phyloP scores from a whole-genome alignment of 2,113 vertebrate species.

The Bubo bubo region DNA sequence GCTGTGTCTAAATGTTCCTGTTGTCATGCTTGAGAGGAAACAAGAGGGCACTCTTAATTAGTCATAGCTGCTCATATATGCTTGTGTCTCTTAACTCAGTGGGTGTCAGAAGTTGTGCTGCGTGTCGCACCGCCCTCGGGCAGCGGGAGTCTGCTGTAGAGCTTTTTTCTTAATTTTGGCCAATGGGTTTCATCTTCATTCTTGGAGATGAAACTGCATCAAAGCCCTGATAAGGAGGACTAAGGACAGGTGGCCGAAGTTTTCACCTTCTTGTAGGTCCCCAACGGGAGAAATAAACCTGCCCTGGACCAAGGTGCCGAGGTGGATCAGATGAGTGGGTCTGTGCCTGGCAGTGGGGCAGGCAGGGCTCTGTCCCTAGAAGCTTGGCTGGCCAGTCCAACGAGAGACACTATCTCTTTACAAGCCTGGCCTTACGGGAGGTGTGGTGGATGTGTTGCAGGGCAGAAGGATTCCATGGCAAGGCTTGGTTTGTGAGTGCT shows the following conservation, averaged over 20 bases:
- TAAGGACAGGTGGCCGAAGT: background rate
- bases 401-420: background rate
- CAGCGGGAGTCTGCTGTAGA: background rate
- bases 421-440: background rate
- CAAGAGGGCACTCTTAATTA: background rate
- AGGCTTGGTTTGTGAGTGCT: background rate
- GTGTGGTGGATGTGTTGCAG: background rate
- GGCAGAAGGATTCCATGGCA: background rate
- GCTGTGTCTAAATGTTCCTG: background rate
- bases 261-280: background rate
- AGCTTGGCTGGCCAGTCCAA: background rate
- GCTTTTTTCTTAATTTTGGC: background rate
- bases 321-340: background rate
- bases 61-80: background rate
- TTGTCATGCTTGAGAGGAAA: background rate
- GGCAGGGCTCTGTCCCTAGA: background rate
- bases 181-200: accelerated
- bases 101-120: background rate
- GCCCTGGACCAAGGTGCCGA: accelerated
- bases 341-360: background rate
- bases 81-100: background rate
- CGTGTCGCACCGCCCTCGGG: background rate
- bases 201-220: accelerated
- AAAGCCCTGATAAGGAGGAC: background rate
- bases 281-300: background rate